These are phyloP conservation scores for Eristalinus aeneus DNA, from an alignment of 2,888 invertebrate genomes.

Conservation along the genomic window DNA sequence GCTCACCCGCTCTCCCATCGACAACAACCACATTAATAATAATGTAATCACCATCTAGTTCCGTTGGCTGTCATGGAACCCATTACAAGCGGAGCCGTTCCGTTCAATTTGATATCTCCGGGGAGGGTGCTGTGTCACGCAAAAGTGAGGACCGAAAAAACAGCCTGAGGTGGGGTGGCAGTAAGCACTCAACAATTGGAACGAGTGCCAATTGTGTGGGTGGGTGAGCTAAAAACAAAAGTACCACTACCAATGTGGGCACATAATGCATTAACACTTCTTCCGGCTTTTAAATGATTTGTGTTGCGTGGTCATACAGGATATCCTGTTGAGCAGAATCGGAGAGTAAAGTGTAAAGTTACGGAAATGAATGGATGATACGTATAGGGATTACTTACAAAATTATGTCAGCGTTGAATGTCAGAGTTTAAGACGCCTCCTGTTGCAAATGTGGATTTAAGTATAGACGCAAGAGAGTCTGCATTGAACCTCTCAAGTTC, in stretches of 20 bases:
- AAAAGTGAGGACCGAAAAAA: background rate
- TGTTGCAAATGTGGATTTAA: no score
- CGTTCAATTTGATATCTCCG: conserved; percentile 58
- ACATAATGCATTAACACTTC: background rate
- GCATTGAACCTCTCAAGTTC: no score
- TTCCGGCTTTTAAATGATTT: background rate
- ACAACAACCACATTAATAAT: conserved; percentile 54
- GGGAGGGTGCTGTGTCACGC: conserved; percentile 5
- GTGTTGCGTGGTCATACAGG: background rate
- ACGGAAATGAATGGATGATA: no score
- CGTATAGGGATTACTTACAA: no score
- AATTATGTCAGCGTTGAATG: no score
- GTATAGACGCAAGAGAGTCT: no score
- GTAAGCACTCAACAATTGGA: background rate
- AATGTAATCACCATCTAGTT: conserved; percentile 64
- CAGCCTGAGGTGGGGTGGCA: background rate
- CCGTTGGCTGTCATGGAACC: conserved; percentile 59
- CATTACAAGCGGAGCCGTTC: conserved; percentile 53
- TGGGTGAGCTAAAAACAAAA: background rate
- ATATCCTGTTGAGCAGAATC: background rate
- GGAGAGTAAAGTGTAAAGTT: background rate
- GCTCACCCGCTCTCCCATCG: background rate
- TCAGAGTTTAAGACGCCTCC: no score
- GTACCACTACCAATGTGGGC: background rate
- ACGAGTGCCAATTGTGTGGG: background rate